Percentiles rank a stretch among this genome's conserved stretches.
These are phyloP conservation scores for Myioborus miniatus DNA, from an alignment of 2,797 vertebrate genomes.

Conservation along the genomic window DNA sequence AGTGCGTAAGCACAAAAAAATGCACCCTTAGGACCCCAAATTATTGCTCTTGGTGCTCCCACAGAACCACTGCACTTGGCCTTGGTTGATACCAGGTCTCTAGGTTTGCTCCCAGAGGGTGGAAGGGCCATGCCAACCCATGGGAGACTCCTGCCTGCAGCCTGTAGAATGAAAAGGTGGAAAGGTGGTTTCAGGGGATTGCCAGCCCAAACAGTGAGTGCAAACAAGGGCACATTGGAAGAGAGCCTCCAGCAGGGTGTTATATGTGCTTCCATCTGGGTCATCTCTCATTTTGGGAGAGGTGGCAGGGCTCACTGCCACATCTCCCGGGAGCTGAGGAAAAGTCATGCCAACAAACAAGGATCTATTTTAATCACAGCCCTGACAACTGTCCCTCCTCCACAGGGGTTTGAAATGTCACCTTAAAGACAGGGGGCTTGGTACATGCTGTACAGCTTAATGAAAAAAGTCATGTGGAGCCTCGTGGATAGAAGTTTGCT, in stretches of 20 bases:
- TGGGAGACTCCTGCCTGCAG: neutral
- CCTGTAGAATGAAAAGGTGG: neutral
- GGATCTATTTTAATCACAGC: constrained; percentile 25
- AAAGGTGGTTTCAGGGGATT: fast-evolving
- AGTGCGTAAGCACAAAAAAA: fast-evolving
- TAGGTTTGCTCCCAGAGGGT: fast-evolving
- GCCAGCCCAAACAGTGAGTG: neutral
- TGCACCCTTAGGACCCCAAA: fast-evolving
- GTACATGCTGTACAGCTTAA: constrained; percentile 49
- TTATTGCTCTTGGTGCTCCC: neutral
- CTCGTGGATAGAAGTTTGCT: neutral
- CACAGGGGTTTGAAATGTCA: constrained; percentile 8
- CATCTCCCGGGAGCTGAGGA: neutral
- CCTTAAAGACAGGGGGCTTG: constrained; percentile 15
- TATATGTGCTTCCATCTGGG: neutral
- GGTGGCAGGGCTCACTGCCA: neutral
- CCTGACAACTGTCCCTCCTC: constrained; percentile 34
- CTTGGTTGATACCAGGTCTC: neutral
- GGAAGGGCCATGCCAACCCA: neutral
- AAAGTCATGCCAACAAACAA: constrained; percentile 20
- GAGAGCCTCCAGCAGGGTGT: neutral
- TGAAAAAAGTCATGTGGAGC: neutral
- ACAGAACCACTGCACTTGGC: neutral
- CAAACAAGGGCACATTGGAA: neutral
- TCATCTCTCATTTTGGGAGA: neutral